Conservation (phyloP, 2,113 vertebrate genomes). For the Melanotaenia duboulayi region DNA sequence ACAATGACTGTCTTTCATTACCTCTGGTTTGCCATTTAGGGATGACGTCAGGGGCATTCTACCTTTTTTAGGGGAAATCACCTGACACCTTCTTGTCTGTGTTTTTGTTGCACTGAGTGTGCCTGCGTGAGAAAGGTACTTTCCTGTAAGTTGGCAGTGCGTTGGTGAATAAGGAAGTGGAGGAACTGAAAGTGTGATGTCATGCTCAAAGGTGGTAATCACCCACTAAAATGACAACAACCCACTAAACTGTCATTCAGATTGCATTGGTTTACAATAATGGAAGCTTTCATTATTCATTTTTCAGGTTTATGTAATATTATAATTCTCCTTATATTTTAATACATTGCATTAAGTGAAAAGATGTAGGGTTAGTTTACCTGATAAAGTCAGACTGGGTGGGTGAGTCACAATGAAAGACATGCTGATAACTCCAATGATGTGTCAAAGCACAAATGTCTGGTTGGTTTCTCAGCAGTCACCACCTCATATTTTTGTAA, state of each 20-base stretch:
- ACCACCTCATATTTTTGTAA: constrained; percentile 1
- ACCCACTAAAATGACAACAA: neutral
- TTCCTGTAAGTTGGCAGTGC: constrained; percentile 27
- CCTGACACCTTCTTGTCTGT: constrained; percentile 1
- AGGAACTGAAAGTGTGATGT: constrained; percentile 30
- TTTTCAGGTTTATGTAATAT: neutral
- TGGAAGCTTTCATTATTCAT: neutral
- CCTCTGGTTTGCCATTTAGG: neutral
- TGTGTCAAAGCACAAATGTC: constrained; percentile 19
- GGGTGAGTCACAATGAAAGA: neutral
- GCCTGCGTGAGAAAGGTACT: constrained; percentile 20
- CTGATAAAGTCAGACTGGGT: neutral
- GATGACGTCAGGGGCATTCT: neutral
- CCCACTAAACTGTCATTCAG: neutral
- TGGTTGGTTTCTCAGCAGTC: neutral
- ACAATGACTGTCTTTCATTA: neutral
- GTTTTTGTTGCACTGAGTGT: neutral
- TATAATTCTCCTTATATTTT: neutral
- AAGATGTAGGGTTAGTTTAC: neutral
- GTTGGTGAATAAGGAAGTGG: neutral
- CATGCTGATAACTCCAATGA: neutral
- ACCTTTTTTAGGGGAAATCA: constrained; percentile 25
- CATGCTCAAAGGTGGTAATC: neutral
- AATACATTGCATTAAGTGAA: neutral
- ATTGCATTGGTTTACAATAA: neutral